Evolutionary conservation across 2,797 vertebrate genomes (phyloP).

Genomic region (Pseudotriccus pelzelni): DNA sequence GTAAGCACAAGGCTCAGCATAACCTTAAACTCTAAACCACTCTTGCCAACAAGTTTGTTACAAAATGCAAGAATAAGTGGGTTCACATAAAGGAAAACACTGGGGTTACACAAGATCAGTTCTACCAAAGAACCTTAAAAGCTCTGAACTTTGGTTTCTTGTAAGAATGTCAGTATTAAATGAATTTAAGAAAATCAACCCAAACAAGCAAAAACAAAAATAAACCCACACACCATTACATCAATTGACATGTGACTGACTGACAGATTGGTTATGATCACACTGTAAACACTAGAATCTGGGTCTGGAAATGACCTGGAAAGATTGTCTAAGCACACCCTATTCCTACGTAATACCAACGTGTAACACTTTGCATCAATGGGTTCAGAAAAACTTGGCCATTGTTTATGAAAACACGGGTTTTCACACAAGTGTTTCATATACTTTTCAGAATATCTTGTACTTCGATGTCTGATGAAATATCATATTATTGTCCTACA

Average conservation of each 20-base stretch:
- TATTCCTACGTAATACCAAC: accelerated
- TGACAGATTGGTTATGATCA: background rate
- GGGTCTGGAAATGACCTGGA: background rate
- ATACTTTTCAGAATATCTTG: background rate
- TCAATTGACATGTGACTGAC: background rate
- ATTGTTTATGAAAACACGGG: background rate
- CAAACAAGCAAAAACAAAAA: background rate
- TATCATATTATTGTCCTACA: background rate
- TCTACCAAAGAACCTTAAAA: background rate
- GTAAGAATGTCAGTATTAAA: background rate
- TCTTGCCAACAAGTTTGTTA: background rate
- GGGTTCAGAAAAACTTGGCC: background rate
- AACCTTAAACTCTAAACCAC: background rate
- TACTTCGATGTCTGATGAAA: background rate
- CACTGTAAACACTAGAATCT: background rate
- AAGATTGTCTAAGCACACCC: background rate
- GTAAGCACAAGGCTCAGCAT: background rate
- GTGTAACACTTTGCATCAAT: background rate
- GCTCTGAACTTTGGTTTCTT: background rate
- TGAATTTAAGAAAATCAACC: background rate
- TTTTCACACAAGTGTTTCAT: background rate
- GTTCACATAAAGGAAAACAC: background rate
- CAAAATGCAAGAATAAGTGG: background rate
- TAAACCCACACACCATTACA: background rate
- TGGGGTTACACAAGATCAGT: accelerated